Evolutionary conservation across 2,888 invertebrate genomes (phyloP), one percentile per base, ranked within the genome.

Genomic region (Caenorhabditis sp.): DNA sequence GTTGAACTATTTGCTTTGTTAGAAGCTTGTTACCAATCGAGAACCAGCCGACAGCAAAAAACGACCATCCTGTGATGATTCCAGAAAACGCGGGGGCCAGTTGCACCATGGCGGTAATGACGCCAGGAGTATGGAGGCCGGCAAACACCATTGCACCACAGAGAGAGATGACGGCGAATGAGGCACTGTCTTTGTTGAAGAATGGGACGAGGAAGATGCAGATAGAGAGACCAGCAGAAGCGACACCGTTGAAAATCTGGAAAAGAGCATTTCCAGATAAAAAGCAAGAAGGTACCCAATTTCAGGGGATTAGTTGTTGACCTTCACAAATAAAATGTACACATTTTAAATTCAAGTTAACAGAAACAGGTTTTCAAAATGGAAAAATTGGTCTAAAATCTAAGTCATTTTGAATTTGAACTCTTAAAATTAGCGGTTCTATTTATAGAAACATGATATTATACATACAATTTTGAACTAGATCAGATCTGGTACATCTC

Each of bases 81-180:
- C 86, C 86, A 7, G 86, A 86, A 67, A 84, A 83, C 8, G 85
- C 83, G 1, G 86, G 86, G 8, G 85, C 86, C 27, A 86, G 66
- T 67, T 86, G 85, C 2, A 86, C 83, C 57, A 86, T 79, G 8
- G 86, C 83, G 2, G 86, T 86, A 54, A 83, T 82, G 8, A 85
- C 85, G 26, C 86, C 86, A 4, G 85, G 85, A 0, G 85, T 85
- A 70, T 85, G 85, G 43, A 85, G 74, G 21, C 73, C 86, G 25
- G 86, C 86, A 63, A 85, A 85, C 8, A 82, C 62, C 86, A 86
- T 86, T 7, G 85, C 84, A 23, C 82, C 77, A 60, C 82, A 86
- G 1, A 86, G 77, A n/a, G 81, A 77, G 56, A 80, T 69, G 8
- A 86, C 80, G 1, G 86, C 84, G 26, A 80, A 63, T 1, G 79